Evolutionary conservation across 2,888 invertebrate genomes (phyloP).

Genomic region (Leptinotarsa tumamoca): DNA sequence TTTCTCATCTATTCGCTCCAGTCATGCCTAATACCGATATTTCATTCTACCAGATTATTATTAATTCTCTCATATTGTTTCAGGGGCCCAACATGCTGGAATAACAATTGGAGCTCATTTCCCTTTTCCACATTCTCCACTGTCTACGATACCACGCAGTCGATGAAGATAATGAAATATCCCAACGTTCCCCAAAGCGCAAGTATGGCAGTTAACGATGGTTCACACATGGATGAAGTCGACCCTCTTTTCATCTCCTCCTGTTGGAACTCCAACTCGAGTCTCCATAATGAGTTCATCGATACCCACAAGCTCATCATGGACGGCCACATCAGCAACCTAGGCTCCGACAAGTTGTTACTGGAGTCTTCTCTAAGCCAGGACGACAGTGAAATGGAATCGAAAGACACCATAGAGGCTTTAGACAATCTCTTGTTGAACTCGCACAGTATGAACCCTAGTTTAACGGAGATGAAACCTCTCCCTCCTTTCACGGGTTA

Average conservation of each 20-base stretch:
- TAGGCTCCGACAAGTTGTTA: slow-evolving; percentile 69
- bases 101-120: neutral
- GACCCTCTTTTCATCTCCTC: slow-evolving; percentile 80
- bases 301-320: slow-evolving; percentile 70
- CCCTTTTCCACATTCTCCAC: neutral
- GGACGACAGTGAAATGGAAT: slow-evolving; percentile 67
- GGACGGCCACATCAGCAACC: slow-evolving; percentile 69
- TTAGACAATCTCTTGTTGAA: slow-evolving; percentile 65
- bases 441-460: slow-evolving; percentile 68
- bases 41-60: no score
- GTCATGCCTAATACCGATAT: no score
- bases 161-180: slow-evolving; percentile 67
- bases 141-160: neutral
- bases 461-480: slow-evolving; percentile 85
- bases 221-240: slow-evolving; percentile 69
- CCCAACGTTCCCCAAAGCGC: slow-evolving; percentile 63
- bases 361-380: slow-evolving; percentile 69
- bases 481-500: slow-evolving; percentile 89
- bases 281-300: slow-evolving; percentile 68
- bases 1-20: no score
- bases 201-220: slow-evolving; percentile 64
- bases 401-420: slow-evolving; percentile 72
- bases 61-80: slow-evolving; percentile 4
- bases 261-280: slow-evolving; percentile 73
- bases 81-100: slow-evolving; percentile 19